Evolutionary conservation across 2,113 vertebrate species (phyloP).

Genomic region (Brachypteracias leptosomus): DNA sequence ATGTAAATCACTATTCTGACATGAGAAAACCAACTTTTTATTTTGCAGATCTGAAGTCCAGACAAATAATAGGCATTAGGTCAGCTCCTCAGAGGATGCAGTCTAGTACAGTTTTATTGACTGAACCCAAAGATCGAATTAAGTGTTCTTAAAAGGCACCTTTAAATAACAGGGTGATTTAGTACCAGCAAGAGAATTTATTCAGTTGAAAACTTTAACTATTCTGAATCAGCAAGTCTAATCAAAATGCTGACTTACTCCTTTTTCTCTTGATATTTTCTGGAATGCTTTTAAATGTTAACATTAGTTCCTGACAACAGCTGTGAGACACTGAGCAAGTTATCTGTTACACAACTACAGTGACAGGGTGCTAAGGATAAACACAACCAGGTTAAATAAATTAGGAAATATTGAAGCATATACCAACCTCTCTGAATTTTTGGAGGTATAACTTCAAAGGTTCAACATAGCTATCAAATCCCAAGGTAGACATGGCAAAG

Average conservation of each 20-base stretch:
- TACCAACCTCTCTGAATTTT: constrained; percentile 95
- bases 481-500: constrained; percentile 98
- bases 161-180: constrained; percentile 5
- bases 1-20: not conserved
- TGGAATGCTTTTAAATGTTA: not conserved
- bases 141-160: not conserved
- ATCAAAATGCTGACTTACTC: not conserved
- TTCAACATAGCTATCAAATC: constrained; percentile 98
- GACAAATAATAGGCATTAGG: not conserved
- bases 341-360: not conserved
- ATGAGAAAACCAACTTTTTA: not conserved
- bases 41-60: not conserved
- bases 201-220: constrained; percentile 8
- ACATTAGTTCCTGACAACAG: not conserved
- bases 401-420: not conserved
- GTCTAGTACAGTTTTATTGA: not conserved
- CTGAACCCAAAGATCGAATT: not conserved
- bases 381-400: not conserved
- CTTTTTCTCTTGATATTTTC: not conserved
- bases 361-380: not conserved
- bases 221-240: constrained; percentile 9
- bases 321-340: not conserved
- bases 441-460: constrained; percentile 97
- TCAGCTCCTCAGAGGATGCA: not conserved
- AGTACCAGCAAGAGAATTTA: not conserved